Conservation (phyloP, 2,797 vertebrate species). For the Enoplosus armatus region DNA sequence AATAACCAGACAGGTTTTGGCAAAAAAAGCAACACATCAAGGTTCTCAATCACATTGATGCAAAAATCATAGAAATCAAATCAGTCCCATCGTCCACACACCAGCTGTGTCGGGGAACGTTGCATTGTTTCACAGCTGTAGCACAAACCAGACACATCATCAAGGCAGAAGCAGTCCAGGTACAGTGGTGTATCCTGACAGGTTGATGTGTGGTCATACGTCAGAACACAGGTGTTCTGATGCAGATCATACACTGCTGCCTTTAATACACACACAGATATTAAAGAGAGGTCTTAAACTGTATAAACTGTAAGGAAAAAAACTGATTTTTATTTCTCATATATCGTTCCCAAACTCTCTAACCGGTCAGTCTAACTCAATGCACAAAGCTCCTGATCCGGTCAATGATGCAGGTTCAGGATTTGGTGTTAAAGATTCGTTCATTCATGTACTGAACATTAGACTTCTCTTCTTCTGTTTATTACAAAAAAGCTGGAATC, state of each 20-base stretch:
- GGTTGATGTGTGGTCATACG: no score
- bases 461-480: constrained; percentile 35
- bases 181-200: no score
- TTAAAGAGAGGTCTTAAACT: not conserved
- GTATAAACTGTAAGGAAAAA: not conserved
- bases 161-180: no score
- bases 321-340: not conserved
- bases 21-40: not conserved
- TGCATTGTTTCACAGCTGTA: not conserved
- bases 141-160: not conserved
- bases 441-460: constrained; percentile 24
- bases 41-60: not conserved
- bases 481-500: constrained; percentile 50
- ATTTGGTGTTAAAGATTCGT: not conserved
- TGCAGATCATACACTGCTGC: no score
- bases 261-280: not conserved
- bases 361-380: not conserved
- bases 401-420: not conserved
- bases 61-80: not conserved
- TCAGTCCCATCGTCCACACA: not conserved
- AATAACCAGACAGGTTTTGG: not conserved
- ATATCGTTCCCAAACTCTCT: not conserved
- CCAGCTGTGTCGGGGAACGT: not conserved
- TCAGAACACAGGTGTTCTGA: no score
- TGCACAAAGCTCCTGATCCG: not conserved